Evolutionary conservation across 2,797 vertebrate genomes (phyloP), one percentile per base, ranked within the genome.

Genomic region (Hippoglossus hippoglossus): DNA sequence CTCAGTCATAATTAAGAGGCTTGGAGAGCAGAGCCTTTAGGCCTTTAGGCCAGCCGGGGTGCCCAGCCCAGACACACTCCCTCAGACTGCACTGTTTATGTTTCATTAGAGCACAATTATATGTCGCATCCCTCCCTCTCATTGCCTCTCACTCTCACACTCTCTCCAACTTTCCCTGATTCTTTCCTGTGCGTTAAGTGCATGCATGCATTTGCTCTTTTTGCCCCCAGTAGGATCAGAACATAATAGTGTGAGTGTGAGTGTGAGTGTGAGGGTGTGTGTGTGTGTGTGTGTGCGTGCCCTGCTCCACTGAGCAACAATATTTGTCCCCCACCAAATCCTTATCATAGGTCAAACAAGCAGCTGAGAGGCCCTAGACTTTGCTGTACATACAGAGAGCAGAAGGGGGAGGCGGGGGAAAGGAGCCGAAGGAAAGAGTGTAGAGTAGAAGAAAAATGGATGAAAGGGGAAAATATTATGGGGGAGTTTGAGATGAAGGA

Each of bases 21-120:
- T 91, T 81, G 79, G 66, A 80, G 84, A 89, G 86, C 88, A 89
- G 86, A 90, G 91, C 86, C 86, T 88, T 90, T 79, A 80, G 85
- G 79, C 79, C 73, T 66, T 80, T 87, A 91, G 87, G 81, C 87
- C 81, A 76, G 67, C 64, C 12, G 13, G 79, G 81, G 82, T 46
- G 78, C 90, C 81, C 84, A 52, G 78, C 87, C 83, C 85, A 90
- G 87, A 88, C 85, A 77, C 87, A 85, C 87, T 89, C 80, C 88
- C 86, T 87, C 85, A 92, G 84, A 91, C 91, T 84, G 55, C 72
- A 61, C 79, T 92, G 88, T 90, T 91, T 91, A 88, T 89, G 78
- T 90, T 91, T 90, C 88, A 91, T 92, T 92, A 93, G 78, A 86
- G 79, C 81, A 84, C 92, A 93, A 92, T 93, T 93, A 93, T 85